Evolutionary conservation across 2,113 vertebrate genomes (phyloP).

Genomic region (Pelobates fuscus): DNA sequence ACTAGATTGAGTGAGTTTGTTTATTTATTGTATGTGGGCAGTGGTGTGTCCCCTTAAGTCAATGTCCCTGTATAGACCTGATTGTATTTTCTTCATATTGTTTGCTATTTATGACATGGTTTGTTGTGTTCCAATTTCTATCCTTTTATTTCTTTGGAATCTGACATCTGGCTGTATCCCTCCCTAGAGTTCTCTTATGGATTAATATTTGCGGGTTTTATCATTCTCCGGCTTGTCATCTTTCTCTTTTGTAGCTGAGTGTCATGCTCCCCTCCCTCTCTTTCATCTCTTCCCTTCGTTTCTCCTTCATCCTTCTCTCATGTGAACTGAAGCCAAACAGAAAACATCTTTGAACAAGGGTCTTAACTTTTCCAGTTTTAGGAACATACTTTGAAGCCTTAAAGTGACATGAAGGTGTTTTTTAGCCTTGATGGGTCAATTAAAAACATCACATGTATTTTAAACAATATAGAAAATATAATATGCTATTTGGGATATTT

Average conservation of each 20-base stretch:
- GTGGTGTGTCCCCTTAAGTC: no score
- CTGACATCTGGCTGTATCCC: slow-evolving; percentile 12
- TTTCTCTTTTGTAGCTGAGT: neutral
- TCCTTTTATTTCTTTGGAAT: neutral
- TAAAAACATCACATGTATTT: no score
- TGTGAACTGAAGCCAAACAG: no score
- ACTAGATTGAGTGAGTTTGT: no score
- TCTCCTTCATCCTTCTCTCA: neutral
- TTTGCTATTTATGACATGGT: neutral
- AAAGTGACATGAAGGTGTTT: neutral
- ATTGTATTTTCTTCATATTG: neutral
- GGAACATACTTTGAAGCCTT: neutral
- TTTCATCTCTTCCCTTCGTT: slow-evolving; percentile 15
- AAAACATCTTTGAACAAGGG: no score
- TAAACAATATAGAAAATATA: no score
- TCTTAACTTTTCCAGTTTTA: no score
- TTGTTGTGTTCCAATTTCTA: neutral
- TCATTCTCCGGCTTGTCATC: neutral
- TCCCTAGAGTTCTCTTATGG: neutral
- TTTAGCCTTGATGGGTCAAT: no score
- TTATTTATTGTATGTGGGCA: no score
- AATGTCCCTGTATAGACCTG: no score
- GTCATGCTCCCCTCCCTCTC: neutral
- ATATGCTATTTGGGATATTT: no score
- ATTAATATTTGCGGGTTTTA: slow-evolving; percentile 1